Base-by-base conservation (phyloP, 1,140 invertebrate species). In the Grapholita molesta region DNA sequence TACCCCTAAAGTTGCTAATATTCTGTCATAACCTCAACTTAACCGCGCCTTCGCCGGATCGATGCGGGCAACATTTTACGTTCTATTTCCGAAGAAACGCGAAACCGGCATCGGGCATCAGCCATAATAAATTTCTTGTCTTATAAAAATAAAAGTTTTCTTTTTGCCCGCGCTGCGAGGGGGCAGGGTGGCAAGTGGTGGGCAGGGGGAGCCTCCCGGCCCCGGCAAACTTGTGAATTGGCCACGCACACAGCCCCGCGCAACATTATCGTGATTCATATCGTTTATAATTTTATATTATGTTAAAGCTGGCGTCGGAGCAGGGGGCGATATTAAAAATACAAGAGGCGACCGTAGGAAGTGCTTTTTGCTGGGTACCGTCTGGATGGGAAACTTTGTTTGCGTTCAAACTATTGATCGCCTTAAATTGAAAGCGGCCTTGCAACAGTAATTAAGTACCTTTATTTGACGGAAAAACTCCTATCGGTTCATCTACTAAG, bases 91-190 rank as follows among this genome's bases (percentile, higher is more conserved):
- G 87, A 88, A 88, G 86, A 82, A 86, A 87, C 86, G 83, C 85
- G 87, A 90, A 89, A 87, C 86, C 84, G 86, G 86, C 86, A 84
- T 61, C 88, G 78, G 82, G 85, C 87, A 90, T 88, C 86, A 82
- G 84, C 86, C 82, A 86, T 91, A 89, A 91, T 91, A 89, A 88
- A 90, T 91, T 91, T 91, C 86, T 88, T 89, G 89, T 91, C 89
- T 89, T 91, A 91, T 89, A 91, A 91, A 91, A 91, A 89, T 89
- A 89, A 91, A 91, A 91, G 78, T 91, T 91, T 89, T 91, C 87
- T 91, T 91, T 89, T 89, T 89, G 85, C 84, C 77, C 75, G 78
- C 78, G 61, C 30, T 38, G 73, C 69, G 70, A 53, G 35, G 55
- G 73, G 72, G 70, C 11, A 71, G 33, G 11, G 74, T 72, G 80